Evolutionary conservation across 2,888 invertebrate genomes (phyloP), one percentile per base, ranked within the genome.

Genomic region (Erpobdella octoculata): DNA sequence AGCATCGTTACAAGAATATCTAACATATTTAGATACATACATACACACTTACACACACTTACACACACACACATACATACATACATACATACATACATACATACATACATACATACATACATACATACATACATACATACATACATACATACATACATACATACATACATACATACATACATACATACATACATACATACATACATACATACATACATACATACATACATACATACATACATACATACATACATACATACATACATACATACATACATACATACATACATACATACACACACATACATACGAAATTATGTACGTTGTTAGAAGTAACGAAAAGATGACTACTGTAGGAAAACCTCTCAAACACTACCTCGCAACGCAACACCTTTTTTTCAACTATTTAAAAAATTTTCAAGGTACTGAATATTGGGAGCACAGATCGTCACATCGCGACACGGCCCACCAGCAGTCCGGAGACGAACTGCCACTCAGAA

Each of bases 61-160:
- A n/a, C n/a, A n/a, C n/a, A n/a, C n/a, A n/a, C n/a, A n/a, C n/a
- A n/a, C n/a, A n/a, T n/a, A n/a, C n/a, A n/a, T n/a, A n/a, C n/a
- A n/a, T n/a, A n/a, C n/a, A n/a, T 41, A 15, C 46, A 41, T n/a
- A 41, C 46, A 41, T n/a, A 41, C 46, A 41, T n/a, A n/a, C 46
- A n/a, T n/a, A n/a, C 46, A n/a, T n/a, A n/a, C 46, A 41, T n/a
- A n/a, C 46, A 41, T n/a, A 41, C 46, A 41, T n/a, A 41, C 46
- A 41, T n/a, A 41, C 46, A 41, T n/a, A 41, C 46, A 41, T 41
- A 41, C 46, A 41, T 15, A 41, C 46, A 41, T n/a, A 41, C 46
- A 41, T n/a, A 41, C 46, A 41, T 41, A 41, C 46, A 41, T n/a
- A 41, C 46, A 41, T n/a, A 41, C 46, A 41, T 41, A 41, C n/a